A percentile compares a stretch with the other conserved stretches of the same genome.
Evolutionary conservation across 2,113 vertebrate genomes (phyloP).

Genomic region (Columba janthina): DNA sequence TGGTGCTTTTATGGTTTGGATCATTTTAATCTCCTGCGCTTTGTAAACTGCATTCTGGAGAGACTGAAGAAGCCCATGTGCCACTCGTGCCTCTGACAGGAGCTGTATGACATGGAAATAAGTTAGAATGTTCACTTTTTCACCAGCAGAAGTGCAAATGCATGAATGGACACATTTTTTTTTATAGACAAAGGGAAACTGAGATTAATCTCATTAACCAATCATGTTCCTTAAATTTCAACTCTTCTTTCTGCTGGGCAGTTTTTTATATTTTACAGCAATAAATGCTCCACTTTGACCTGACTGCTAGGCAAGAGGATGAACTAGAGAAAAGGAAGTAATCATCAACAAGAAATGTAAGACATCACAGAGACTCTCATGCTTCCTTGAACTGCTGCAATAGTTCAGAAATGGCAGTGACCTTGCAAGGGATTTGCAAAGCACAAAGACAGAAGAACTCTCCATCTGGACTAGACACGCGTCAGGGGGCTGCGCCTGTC

Average conservation of each 20-base stretch:
- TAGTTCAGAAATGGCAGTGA: background rate
- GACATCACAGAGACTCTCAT: background rate
- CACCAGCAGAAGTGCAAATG: background rate
- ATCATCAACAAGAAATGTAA: background rate
- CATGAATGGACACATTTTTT: background rate
- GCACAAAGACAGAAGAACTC: background rate
- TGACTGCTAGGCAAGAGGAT: background rate
- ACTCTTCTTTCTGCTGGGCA: background rate
- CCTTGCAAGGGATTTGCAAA: background rate
- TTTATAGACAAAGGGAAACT: background rate
- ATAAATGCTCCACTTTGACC: background rate
- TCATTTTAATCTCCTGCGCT: background rate
- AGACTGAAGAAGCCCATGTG: background rate
- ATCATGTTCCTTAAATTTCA: background rate
- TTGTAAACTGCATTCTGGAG: background rate
- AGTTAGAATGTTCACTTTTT: background rate
- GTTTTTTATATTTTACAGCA: background rate
- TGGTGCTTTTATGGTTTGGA: background rate
- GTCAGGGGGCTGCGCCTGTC: rapidly evolving
- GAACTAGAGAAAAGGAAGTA: background rate
- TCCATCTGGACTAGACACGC: rapidly evolving
- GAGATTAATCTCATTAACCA: background rate
- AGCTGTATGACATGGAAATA: background rate
- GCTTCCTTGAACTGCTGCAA: background rate
- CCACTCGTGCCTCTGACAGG: background rate